Conservation (phyloP, 1,140 invertebrate species). For the Colletes gigas region DNA sequence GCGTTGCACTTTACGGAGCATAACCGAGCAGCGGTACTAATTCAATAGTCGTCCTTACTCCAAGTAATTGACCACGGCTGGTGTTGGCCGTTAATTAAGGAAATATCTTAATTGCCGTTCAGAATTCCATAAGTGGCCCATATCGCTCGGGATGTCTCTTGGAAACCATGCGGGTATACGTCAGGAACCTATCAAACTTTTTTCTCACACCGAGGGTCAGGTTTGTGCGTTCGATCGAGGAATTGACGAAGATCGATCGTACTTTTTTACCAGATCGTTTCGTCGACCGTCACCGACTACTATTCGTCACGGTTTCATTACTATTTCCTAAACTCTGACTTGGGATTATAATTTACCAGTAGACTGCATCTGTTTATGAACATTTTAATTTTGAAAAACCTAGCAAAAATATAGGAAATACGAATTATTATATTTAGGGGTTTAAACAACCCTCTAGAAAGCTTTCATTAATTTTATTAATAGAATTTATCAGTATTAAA, state of each 20-base stretch:
- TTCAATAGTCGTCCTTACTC: slow-evolving; percentile 60
- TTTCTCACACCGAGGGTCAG: slow-evolving; percentile 13
- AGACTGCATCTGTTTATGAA: too few relatives aligned
- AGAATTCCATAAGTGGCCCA: slow-evolving; percentile 64
- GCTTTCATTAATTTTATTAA: too few relatives aligned
- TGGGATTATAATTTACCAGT: too few relatives aligned
- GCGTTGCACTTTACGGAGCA: slow-evolving; percentile 60
- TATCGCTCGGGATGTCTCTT: slow-evolving; percentile 31
- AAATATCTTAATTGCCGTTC: slow-evolving; percentile 68
- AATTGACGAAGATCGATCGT: not conserved
- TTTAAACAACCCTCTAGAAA: too few relatives aligned
- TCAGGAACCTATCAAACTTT: not conserved
- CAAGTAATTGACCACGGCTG: slow-evolving; percentile 29
- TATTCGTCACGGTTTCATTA: not conserved
- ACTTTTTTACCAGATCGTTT: not conserved
- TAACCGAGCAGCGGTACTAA: slow-evolving; percentile 63
- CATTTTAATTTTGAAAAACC: too few relatives aligned
- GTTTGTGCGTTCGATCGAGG: not conserved
- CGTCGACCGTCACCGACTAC: not conserved
- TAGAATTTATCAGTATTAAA: too few relatives aligned
- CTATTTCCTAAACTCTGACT: too few relatives aligned
- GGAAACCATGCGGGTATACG: slow-evolving; percentile 51
- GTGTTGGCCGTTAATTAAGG: slow-evolving; percentile 63
- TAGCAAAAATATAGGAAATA: too few relatives aligned
- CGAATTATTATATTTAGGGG: too few relatives aligned